Conservation (phyloP, 2,888 invertebrate species). For the Invenusta paracnida region DNA sequence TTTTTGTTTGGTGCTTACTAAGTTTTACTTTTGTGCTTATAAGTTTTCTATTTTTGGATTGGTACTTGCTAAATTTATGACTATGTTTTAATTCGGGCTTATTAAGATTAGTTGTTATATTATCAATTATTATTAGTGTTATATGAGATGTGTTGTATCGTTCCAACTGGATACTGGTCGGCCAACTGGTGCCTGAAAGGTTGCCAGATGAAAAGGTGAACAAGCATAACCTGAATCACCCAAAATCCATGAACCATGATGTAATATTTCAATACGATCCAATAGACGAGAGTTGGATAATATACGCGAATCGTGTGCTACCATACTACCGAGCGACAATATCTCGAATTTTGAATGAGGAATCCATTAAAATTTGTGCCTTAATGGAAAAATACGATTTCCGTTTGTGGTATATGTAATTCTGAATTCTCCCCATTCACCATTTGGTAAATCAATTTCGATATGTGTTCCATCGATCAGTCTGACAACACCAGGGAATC, state of each 20-base stretch:
- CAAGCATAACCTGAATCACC: not conserved
- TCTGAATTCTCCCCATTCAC: not conserved
- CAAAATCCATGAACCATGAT: not conserved
- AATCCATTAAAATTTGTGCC: not conserved
- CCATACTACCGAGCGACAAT: not conserved
- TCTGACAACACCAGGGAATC: too few species aligned
- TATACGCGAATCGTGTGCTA: not conserved
- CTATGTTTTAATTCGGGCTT: too few species aligned
- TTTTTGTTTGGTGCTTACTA: too few species aligned
- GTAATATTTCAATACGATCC: not conserved
- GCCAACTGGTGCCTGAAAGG: not conserved
- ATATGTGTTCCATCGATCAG: not conserved
- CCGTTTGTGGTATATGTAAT: not conserved
- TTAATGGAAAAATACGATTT: not conserved
- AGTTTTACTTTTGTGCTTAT: too few species aligned
- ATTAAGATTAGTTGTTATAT: too few species aligned
- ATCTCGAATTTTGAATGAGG: not conserved
- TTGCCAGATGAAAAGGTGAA: not conserved
- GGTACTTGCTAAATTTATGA: too few species aligned
- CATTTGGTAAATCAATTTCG: not conserved
- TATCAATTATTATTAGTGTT: too few species aligned
- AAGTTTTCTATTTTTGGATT: too few species aligned
- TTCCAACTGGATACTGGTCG: not conserved
- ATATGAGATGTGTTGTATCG: not conserved
- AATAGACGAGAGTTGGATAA: not conserved